Base-by-base conservation (phyloP, 2,888 invertebrate genomes). In the Trachelus troglodyta region DNA sequence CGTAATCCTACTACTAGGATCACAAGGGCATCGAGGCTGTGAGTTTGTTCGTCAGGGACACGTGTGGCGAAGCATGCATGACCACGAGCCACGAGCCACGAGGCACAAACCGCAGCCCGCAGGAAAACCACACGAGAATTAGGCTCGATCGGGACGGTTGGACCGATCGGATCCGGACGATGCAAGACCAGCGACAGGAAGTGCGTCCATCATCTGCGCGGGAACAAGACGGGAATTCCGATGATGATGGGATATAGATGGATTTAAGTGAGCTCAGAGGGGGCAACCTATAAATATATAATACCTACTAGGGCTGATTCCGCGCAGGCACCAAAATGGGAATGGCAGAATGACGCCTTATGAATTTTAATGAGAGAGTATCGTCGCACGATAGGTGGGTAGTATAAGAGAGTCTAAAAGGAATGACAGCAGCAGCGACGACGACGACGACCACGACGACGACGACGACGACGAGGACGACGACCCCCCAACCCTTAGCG, bases 321-420 rank as follows among this genome's bases (percentile, higher is more conserved):
- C 76, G 76, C 37, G 69, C 15, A 81, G 80, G 82, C 78, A 84
- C 78, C 85, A 84, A 87, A 85, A 84, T 85, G 86, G 83, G 83
- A 85, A 86, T 80, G 83, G 82, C 79, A 80, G 81, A 81, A 56
- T 75, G 82, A 56, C 75, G 82, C 82, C 86, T 89, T 87, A 88
- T 89, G 88, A 89, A 89, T 89, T 89, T 88, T 87, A 88, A 89
- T 86, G 85, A 82, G 82, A 69, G 78, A 81, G 79, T 84, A 85
- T 87, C 86, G 86, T 84, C 85, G 82, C 83, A 85, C 83, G 86
- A 86, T 83, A 84, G 37, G 37, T 37, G 12, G 37, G 15, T 37
- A 83, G 81, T 81, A 79, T 83, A 83, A 86, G 86, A 84, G 75
- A 76, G 82, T 79, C 81, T 76, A 56, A 23, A 23, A 56, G 56